Evolutionary conservation across 2,888 invertebrate genomes (phyloP), one percentile per base, ranked within the genome.

Genomic region (Pyrgus malvae): DNA sequence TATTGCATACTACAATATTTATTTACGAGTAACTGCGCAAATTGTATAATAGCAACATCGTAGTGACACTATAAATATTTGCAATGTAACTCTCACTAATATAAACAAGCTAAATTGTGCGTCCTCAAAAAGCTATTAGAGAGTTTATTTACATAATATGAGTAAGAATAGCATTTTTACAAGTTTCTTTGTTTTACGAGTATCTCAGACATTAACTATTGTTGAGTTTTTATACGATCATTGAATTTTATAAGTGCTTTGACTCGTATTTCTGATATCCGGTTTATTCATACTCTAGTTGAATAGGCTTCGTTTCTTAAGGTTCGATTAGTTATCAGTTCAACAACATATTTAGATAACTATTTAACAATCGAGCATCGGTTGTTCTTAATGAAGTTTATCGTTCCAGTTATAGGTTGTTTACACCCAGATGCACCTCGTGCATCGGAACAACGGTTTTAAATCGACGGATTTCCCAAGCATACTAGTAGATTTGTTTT

Each of bases 361-460:
- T 76, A 72, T 70, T 79, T 75, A 79, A 74, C 75, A 76, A 83
- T 81, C 75, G 69, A 71, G 70, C 73, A 75, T 80, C 75, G 73
- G 63, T 64, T 68, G 87, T 79, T 82, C 84, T 83, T 85, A 82
- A 80, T 85, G 80, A 70, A 80, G 88, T 85, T 85, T 86, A 80
- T 84, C 82, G 87, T 71, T 72, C 88, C 64, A 80, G 72, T 81
- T 88, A 74, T 73, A 80, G 85, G 83, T 87, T 85, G 78, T 85
- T 86, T 80, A 80, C 84, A 76, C 68, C 62, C 61, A 62, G 48
- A 51, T 59, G 56, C 59, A 59, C 54, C 51, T 65, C 60, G 62
- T 66, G 69, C 70, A 69, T 40, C 58, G 62, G 59, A 54, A 60
- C 55, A 58, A 51, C 44, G 21, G 14, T 31, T 49, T 31, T 46